Evolutionary conservation across 2,797 vertebrate genomes (phyloP).

Genomic region (Sebastes matsubarae): DNA sequence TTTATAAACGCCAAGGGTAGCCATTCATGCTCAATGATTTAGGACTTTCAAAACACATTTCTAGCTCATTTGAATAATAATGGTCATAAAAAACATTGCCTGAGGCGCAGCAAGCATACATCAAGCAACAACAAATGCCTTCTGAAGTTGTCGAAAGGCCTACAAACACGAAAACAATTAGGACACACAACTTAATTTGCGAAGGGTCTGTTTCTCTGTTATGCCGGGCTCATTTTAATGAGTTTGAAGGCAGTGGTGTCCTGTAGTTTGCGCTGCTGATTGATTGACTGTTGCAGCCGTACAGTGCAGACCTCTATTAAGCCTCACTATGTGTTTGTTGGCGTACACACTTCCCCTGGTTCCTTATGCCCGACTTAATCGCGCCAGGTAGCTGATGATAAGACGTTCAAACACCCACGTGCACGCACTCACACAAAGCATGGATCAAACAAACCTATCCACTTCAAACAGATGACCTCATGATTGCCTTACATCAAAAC

Average conservation of each 20-base stretch:
- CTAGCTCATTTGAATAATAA: slow-evolving; percentile 88
- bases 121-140: slow-evolving; percentile 83
- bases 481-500: slow-evolving; percentile 85
- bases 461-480: slow-evolving; percentile 79
- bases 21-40: slow-evolving; percentile 86
- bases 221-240: slow-evolving; percentile 80
- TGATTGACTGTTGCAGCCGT: slow-evolving; percentile 76
- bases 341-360: slow-evolving; percentile 39
- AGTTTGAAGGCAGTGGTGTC: slow-evolving; percentile 77
- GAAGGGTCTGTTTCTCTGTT: slow-evolving; percentile 71
- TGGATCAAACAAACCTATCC: slow-evolving; percentile 80
- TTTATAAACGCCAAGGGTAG: slow-evolving; percentile 86
- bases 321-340: slow-evolving; percentile 48
- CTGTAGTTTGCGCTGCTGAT: slow-evolving; percentile 71
- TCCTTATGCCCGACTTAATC: slow-evolving; percentile 66
- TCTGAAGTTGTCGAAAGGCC: slow-evolving; percentile 79
- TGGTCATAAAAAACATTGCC: slow-evolving; percentile 85
- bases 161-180: slow-evolving; percentile 84
- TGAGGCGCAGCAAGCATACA: slow-evolving; percentile 77
- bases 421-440: slow-evolving; percentile 61
- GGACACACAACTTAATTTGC: slow-evolving; percentile 82
- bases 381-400: slow-evolving; percentile 67
- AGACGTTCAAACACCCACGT: slow-evolving; percentile 52
- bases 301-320: slow-evolving; percentile 69
- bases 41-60: slow-evolving; percentile 86